These are phyloP conservation scores for Chrysaora quinquecirrha DNA, from an alignment of 30 jellyfish, hydroid and myxozoan genomes.

Conservation along the genomic window DNA sequence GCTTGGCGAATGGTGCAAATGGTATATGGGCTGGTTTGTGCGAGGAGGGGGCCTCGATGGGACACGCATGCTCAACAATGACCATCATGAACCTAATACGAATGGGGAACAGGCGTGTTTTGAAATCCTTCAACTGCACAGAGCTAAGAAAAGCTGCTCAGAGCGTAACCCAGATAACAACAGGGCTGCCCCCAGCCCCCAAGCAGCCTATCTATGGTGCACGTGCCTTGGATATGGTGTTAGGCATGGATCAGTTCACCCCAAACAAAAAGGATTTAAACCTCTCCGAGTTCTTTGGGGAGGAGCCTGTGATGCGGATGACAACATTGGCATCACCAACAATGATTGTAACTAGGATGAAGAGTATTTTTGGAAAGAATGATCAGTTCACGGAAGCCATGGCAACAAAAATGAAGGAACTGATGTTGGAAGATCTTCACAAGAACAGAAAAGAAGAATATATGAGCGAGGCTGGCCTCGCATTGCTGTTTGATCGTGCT, in stretches of 20 bases:
- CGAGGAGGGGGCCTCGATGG: conserved; percentile 85
- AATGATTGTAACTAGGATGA: conserved; percentile 53
- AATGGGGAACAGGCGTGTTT: conserved; percentile 67
- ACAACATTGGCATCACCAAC: conserved; percentile 65
- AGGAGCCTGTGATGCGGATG: conserved; percentile 75
- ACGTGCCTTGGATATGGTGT: conserved; percentile 77
- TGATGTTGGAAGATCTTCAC: conserved; percentile 80
- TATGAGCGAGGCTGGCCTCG: conserved; percentile 77
- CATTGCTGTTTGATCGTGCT: conserved; percentile 71
- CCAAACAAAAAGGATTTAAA: conserved; percentile 67
- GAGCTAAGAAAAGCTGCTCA: conserved; percentile 73
- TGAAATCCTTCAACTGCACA: conserved; percentile 62
- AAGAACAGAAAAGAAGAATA: conserved; percentile 77
- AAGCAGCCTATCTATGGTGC: conserved; percentile 67
- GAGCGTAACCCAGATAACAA: conserved; percentile 45
- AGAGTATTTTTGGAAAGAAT: conserved; percentile 48
- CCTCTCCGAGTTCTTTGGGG: conserved; percentile 70
- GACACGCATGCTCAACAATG: conserved; percentile 65
- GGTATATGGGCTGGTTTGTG: conserved; percentile 84
- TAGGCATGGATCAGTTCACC: conserved; percentile 72
- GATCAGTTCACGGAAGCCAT: conserved; percentile 68
- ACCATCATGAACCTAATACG: conserved; percentile 66
- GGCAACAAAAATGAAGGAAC: conserved; percentile 58
- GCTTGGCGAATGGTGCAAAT: conserved; percentile 78
- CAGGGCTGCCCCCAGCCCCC: conserved; percentile 64